Percentiles rank a stretch among this genome's conserved stretches.
Conservation (phyloP, 2,113 vertebrate genomes). For the Rostratula benghalensis region DNA sequence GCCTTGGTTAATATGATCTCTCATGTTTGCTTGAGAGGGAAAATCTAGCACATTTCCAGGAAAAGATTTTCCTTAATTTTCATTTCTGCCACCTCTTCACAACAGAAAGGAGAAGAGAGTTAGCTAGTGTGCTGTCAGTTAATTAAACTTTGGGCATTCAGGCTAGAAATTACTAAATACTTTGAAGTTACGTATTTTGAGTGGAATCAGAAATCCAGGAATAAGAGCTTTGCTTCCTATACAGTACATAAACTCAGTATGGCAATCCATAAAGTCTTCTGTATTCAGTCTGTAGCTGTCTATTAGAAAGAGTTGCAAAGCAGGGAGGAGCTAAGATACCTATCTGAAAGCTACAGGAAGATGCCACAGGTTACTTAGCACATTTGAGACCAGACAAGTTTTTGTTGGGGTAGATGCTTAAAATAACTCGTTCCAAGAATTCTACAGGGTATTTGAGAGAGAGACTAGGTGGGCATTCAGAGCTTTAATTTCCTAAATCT, state of each 20-base stretch:
- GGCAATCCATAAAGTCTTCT: not conserved
- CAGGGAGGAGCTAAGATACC: not conserved
- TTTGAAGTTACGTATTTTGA: not conserved
- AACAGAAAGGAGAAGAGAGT: not conserved
- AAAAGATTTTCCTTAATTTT: not conserved
- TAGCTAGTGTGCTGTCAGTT: not conserved
- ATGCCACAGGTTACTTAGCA: not conserved
- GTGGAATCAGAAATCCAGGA: not conserved
- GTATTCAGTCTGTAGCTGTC: not conserved
- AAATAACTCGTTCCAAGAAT: not conserved
- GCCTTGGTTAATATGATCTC: not conserved
- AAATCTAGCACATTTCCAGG: not conserved
- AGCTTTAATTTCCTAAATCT: not conserved
- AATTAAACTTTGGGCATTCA: not conserved
- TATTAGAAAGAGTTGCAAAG: not conserved
- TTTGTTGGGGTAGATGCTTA: not conserved
- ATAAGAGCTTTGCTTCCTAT: not conserved
- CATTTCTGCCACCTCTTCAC: not conserved
- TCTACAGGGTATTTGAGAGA: not conserved
- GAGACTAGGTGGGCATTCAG: not conserved
- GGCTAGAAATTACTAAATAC: not conserved
- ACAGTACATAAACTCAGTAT: fast-evolving
- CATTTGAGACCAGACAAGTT: not conserved
- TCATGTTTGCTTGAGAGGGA: not conserved
- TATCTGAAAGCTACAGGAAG: not conserved